phyloP scores from a whole-genome alignment of 2,113 vertebrate species.

The Odontophorus gujanensis region DNA sequence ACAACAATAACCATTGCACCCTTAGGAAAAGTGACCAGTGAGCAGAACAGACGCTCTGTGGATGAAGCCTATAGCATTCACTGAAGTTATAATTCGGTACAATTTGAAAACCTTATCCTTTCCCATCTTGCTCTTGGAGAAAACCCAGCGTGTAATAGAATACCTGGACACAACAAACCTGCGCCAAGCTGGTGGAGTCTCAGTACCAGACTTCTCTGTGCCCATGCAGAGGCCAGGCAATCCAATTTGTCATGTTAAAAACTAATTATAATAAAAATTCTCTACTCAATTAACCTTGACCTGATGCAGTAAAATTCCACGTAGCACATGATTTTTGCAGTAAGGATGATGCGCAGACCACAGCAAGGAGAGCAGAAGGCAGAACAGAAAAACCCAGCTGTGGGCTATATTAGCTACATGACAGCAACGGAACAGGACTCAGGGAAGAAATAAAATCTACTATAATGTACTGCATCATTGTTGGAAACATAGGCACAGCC shows the following conservation, averaged over 20 bases:
- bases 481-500: constrained; percentile 57
- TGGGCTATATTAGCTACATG: neutral
- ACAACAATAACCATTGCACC: neutral
- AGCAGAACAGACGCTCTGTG: neutral
- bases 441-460: constrained; percentile 15
- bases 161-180: neutral
- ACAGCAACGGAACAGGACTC: neutral
- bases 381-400: neutral
- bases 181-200: neutral
- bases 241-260: neutral
- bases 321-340: accelerated
- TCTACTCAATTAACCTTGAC: neutral
- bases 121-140: neutral
- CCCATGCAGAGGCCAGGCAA: neutral
- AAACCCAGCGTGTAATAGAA: accelerated
- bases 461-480: constrained; percentile 26
- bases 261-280: neutral
- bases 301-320: neutral
- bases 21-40: neutral
- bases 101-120: neutral
- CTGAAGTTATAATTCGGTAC: neutral
- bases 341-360: neutral
- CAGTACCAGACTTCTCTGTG: neutral
- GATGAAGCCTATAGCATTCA: neutral
- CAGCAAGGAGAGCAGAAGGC: neutral